phyloP scores from a whole-genome alignment of 92 coral and sea anemone genomes.

The Chrysogorgia sp. region DNA sequence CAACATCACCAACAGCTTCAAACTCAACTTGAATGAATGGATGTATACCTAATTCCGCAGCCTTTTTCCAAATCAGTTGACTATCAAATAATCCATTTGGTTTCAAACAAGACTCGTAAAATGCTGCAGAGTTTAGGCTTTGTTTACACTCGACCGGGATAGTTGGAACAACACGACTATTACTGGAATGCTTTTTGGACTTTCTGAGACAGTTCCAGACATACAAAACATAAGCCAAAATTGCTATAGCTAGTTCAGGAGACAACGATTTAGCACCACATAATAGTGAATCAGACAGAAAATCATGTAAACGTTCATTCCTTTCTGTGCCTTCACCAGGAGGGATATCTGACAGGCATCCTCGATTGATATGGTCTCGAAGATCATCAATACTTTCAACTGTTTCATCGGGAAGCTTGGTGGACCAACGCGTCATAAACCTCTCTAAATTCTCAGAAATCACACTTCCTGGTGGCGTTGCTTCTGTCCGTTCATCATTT shows the following conservation, averaged over 20 bases:
- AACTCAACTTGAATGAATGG: constrained; percentile 36
- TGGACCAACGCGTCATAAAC: constrained; percentile 51
- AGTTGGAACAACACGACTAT: constrained; percentile 40
- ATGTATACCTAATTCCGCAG: constrained; percentile 29
- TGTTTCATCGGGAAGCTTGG: constrained; percentile 41
- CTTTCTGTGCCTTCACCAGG: constrained; percentile 71
- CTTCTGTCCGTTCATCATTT: constrained; percentile 48
- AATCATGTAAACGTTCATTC: constrained; percentile 69
- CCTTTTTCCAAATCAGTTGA: constrained; percentile 21
- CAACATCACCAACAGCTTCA: constrained; percentile 46
- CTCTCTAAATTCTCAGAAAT: constrained; percentile 68
- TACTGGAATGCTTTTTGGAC: constrained; percentile 28
- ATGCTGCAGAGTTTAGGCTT: constrained; percentile 8
- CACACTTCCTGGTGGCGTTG: constrained; percentile 52
- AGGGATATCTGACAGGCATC: constrained; percentile 71
- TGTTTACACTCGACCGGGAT: constrained; percentile 26
- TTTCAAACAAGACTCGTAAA: constrained; percentile 21
- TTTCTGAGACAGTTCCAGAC: constrained; percentile 62
- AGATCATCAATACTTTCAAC: constrained; percentile 59
- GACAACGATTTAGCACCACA: constrained; percentile 66
- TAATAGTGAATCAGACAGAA: constrained; percentile 59
- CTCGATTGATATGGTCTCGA: constrained; percentile 61
- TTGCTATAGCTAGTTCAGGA: constrained; percentile 76
- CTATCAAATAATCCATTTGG: constrained; percentile 22
- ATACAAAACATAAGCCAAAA: constrained; percentile 60